These are phyloP conservation scores for Trematomus loennbergii DNA, from an alignment of 2,113 vertebrate species.

Conservation along the genomic window DNA sequence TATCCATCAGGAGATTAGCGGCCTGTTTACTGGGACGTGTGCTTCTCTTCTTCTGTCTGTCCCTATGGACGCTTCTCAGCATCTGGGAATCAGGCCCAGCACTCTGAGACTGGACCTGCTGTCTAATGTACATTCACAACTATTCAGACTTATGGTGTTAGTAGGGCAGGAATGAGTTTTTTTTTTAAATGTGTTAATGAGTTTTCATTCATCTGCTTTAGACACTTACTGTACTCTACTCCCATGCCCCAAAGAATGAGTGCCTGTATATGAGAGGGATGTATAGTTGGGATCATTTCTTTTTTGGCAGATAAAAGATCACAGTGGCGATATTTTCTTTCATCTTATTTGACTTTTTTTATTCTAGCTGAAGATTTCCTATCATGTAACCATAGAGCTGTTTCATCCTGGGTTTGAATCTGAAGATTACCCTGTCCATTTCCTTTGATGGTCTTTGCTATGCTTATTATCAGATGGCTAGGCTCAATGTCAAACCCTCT, in stretches of 20 bases:
- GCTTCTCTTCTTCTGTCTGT: conserved; percentile 34
- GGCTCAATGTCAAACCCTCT: not conserved
- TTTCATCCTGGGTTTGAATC: conserved; percentile 8
- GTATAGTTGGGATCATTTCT: not conserved
- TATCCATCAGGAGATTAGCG: conserved; percentile 56
- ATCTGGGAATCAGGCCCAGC: conserved; percentile 37
- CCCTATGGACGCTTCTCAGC: conserved; percentile 15
- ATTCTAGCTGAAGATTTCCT: not conserved
- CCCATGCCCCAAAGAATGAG: conserved; percentile 5
- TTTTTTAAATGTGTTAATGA: conserved; percentile 18
- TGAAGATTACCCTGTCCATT: conserved; percentile 9
- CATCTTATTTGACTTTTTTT: not conserved
- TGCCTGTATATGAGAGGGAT: conserved; percentile 14
- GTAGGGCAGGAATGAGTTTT: conserved; percentile 40
- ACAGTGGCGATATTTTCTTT: conserved; percentile 13
- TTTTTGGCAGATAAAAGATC: conserved; percentile 21
- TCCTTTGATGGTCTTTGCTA: not conserved
- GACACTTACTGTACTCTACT: conserved; percentile 18
- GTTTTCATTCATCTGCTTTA: conserved; percentile 46
- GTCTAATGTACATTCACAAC: conserved; percentile 35
- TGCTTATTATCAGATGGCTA: not conserved
- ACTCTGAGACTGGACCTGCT: conserved; percentile 41
- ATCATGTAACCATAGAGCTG: not conserved
- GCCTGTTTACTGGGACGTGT: conserved; percentile 43
- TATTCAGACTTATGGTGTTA: conserved; percentile 50